phyloP scores from a whole-genome alignment of 1,140 invertebrate genomes.

The Bicyclus anynana region DNA sequence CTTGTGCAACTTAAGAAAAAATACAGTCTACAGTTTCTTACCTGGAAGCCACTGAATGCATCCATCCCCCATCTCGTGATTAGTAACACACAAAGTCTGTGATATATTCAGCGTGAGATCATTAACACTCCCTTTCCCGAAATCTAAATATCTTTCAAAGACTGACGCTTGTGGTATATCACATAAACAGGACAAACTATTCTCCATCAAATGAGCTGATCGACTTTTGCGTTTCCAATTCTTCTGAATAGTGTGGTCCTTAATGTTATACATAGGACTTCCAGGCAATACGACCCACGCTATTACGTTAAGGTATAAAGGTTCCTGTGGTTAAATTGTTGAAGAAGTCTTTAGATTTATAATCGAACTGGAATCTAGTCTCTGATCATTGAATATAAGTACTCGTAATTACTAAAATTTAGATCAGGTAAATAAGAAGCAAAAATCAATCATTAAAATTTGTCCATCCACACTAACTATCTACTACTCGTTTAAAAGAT shows the following conservation, averaged over 20 bases:
- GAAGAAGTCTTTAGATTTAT: too few relatives aligned
- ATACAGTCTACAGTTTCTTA: too few relatives aligned
- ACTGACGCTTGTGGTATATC: slow-evolving; percentile 60
- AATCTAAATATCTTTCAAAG: slow-evolving; percentile 61
- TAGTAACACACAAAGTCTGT: slow-evolving; percentile 63
- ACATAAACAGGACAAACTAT: slow-evolving; percentile 52
- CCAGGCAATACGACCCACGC: slow-evolving; percentile 48
- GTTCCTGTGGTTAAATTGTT: slow-evolving; percentile 57
- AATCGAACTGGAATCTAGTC: too few relatives aligned
- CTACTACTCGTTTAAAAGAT: too few relatives aligned
- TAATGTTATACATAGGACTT: slow-evolving; percentile 42
- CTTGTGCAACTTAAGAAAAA: too few relatives aligned
- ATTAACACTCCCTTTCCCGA: slow-evolving; percentile 50
- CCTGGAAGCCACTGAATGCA: slow-evolving; percentile 66
- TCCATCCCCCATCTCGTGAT: slow-evolving; percentile 55
- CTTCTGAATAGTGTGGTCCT: slow-evolving; percentile 54
- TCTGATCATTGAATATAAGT: background rate
- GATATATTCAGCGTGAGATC: slow-evolving; percentile 62
- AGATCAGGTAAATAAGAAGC: too few relatives aligned
- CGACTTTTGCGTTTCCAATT: slow-evolving; percentile 48
- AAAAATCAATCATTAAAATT: too few relatives aligned
- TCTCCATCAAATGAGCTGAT: slow-evolving; percentile 58
- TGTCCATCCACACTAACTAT: too few relatives aligned
- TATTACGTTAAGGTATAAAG: slow-evolving; percentile 51
- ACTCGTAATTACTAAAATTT: too few relatives aligned